These are phyloP conservation scores for Montipora capricornis DNA, from an alignment of 64 coral and sea anemone genomes.

Conservation along the genomic window DNA sequence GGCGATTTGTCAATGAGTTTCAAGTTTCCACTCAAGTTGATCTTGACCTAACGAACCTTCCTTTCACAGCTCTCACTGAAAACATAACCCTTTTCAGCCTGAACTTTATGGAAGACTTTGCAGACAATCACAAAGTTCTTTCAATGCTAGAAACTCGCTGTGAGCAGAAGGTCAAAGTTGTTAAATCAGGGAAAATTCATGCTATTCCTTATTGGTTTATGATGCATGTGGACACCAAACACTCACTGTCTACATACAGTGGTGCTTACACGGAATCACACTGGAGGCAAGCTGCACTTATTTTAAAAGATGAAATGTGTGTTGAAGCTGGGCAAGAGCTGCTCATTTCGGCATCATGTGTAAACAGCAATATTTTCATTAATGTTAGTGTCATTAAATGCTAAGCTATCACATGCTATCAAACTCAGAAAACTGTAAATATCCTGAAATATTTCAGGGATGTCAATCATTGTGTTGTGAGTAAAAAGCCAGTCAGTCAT, in stretches of 20 bases:
- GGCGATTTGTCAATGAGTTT: conserved; percentile 88
- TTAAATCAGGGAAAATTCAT: conserved; percentile 71
- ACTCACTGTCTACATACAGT: conserved; percentile 64
- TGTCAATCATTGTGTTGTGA: too few species aligned
- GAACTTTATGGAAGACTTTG: conserved; percentile 63
- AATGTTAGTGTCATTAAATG: conserved; percentile 13
- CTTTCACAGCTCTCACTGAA: conserved; percentile 60
- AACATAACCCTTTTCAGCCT: conserved; percentile 64
- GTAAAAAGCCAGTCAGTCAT: too few species aligned
- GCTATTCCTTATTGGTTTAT: conserved; percentile 93
- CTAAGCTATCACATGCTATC: neutral
- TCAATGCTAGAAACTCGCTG: conserved; percentile 69
- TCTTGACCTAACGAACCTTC: conserved; percentile 75
- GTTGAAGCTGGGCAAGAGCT: conserved; percentile 79
- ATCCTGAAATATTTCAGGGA: too few species aligned
- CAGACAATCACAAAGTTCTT: conserved; percentile 68
- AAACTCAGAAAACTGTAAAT: too few species aligned
- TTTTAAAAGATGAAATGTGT: conserved; percentile 64
- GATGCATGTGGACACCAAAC: conserved; percentile 50
- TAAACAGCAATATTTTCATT: conserved; percentile 82
- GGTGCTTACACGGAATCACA: conserved; percentile 76
- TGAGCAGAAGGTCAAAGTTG: conserved; percentile 65
- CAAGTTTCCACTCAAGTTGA: conserved; percentile 89
- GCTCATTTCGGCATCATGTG: conserved; percentile 65
- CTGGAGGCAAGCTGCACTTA: conserved; percentile 85